These are phyloP conservation scores for Chamaea fasciata DNA, from an alignment of 2,113 vertebrate species.

Conservation along the genomic window DNA sequence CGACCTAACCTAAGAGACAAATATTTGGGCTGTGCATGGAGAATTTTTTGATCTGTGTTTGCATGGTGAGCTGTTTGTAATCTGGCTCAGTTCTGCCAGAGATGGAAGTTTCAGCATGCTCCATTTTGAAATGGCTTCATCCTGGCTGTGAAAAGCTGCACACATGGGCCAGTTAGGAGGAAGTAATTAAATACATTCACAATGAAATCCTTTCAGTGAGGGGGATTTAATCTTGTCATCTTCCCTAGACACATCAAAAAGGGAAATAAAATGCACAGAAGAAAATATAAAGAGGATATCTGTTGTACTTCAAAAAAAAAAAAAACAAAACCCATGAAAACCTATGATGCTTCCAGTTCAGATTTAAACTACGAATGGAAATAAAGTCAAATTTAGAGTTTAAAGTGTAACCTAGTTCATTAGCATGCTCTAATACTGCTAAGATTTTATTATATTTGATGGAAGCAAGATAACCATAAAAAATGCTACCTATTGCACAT, in stretches of 20 bases:
- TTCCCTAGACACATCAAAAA: not conserved
- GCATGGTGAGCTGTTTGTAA: not conserved
- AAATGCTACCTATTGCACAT: not conserved
- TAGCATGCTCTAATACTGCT: not conserved
- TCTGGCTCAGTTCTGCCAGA: not conserved
- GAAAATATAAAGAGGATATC: not conserved
- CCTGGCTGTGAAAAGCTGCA: not conserved
- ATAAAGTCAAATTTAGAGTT: not conserved
- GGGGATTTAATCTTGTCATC: conserved; percentile 12
- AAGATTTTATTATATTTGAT: not conserved
- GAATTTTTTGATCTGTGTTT: conserved; percentile 2
- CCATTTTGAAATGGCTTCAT: not conserved
- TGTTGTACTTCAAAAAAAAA: not conserved
- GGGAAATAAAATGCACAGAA: not conserved
- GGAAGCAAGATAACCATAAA: not conserved
- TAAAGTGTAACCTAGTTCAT: not conserved
- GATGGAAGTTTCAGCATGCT: not conserved
- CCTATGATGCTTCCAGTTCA: not conserved
- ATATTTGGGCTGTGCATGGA: conserved; percentile 4
- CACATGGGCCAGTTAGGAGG: not conserved
- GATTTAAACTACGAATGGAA: not conserved
- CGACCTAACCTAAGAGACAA: not conserved
- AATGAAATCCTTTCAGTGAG: not conserved
- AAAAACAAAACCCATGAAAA: not conserved
- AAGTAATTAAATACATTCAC: conserved; percentile 34